Evolutionary conservation across 2,797 vertebrate genomes (phyloP), one percentile per base, ranked within the genome.

Genomic region (Mionectes olivaceus): DNA sequence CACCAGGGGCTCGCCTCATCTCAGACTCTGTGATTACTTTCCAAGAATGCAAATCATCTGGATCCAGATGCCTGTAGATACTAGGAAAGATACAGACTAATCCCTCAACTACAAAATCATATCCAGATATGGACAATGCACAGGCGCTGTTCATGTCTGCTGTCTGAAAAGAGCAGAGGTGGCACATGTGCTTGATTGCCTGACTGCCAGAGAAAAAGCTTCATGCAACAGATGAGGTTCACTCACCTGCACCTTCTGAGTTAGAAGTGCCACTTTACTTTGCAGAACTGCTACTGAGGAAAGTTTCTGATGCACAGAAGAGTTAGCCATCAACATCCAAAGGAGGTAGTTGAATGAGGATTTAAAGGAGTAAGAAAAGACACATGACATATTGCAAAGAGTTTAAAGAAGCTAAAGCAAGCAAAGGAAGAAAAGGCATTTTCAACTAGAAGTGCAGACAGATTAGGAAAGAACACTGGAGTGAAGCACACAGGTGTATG

Each of bases 141-240:
- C 11, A 10, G 5, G 6, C 0, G 1, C 28, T 56, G 32, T 25
- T 65, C 19, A 16, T 8, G 12, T 39, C 55, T 65, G 9, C 53
- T 53, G 23, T 27, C 12, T 11, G 6, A 41, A 10, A n/a, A 35
- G 13, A 44, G 22, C 27, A 60, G 10, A 85, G 33, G 33, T 44
- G 10, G 16, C 19, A 63, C 0, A 0, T 2, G 3, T 44, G 43
- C n/a, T 67, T 37, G 27, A 46, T 16, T 44, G 43, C 10, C 32
- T 17, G 22, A 56, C 6, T 25, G 30, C 5, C 61, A 67, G 37
- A 64, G 33, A 60, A 77, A 53, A 64, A 24, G 33, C 57, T 44
- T 41, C 35, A 23, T 3, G 2, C 49, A 71, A 32, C 15, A 67
- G 32, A 14, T 59, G 18, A 71, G 7, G 13, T 56, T 56, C 24